A percentile compares a stretch with the other conserved stretches of the same genome.
phyloP scores from a whole-genome alignment of 2,888 invertebrate species.

The Acrobasis suavella region DNA sequence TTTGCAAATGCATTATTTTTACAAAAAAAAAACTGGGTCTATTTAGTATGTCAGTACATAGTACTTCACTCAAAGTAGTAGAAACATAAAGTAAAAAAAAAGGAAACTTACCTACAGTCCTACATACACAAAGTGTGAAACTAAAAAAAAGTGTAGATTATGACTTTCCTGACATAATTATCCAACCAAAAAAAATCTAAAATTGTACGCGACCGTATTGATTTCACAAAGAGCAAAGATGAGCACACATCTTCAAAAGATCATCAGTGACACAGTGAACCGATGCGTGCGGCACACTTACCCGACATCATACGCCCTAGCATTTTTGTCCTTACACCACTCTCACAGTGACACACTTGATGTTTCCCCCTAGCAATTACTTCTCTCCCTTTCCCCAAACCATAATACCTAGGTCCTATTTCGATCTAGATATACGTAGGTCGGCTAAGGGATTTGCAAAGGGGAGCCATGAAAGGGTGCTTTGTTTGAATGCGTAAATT shows the following conservation, averaged over 20 bases:
- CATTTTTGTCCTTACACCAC: conserved; percentile 78
- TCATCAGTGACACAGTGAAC: conserved; percentile 81
- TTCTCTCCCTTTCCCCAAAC: conserved; percentile 57
- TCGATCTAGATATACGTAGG: conserved; percentile 65
- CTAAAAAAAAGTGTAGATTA: no score
- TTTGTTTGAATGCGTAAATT: conserved; percentile 23
- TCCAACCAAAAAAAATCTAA: conserved; percentile 24
- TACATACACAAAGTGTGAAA: no score
- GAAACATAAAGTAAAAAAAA: no score
- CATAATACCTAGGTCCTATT: conserved; percentile 61
- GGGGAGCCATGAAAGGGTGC: conserved; percentile 75
- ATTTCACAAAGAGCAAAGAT: conserved; percentile 38
- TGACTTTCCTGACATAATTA: no score
- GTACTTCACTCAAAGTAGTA: no score
- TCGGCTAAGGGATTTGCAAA: conserved; percentile 70
- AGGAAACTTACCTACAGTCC: no score
- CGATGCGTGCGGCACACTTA: conserved; percentile 76
- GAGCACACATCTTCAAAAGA: conserved; percentile 61
- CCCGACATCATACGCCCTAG: conserved; percentile 69
- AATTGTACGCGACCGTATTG: conserved; percentile 26
- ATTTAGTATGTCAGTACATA: no score
- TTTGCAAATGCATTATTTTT: no score
- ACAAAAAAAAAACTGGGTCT: no score
- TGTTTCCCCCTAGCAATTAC: conserved; percentile 75
- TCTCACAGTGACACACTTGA: conserved; percentile 80